phyloP scores from a whole-genome alignment of 2,113 vertebrate genomes.

The Climacteris rufus region DNA sequence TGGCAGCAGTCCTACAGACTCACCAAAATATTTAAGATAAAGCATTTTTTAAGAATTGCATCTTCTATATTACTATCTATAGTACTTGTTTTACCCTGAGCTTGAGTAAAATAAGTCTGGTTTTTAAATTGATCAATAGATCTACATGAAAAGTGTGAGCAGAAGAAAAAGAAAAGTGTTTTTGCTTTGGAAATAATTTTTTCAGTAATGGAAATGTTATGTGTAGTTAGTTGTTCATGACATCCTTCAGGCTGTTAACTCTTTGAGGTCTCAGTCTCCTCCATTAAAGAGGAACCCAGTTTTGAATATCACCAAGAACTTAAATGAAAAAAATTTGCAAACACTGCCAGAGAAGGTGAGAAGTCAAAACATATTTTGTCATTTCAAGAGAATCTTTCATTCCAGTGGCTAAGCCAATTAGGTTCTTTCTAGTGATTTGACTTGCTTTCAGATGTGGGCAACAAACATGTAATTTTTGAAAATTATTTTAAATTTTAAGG shows the following conservation, averaged over 20 bases:
- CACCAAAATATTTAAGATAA: background rate
- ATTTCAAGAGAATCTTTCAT: background rate
- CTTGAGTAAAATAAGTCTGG: background rate
- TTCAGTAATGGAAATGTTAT: background rate
- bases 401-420: background rate
- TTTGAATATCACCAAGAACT: background rate
- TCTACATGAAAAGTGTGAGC: background rate
- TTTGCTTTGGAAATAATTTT: background rate
- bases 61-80: background rate
- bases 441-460: background rate
- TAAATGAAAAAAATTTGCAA: background rate
- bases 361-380: background rate
- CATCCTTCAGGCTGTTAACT: background rate
- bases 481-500: background rate
- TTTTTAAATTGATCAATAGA: background rate
- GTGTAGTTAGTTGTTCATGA: background rate
- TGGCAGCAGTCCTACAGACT: background rate
- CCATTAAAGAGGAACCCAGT: background rate
- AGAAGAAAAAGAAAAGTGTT: background rate
- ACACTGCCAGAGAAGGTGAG: background rate
- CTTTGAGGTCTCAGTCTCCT: background rate
- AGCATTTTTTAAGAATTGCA: background rate
- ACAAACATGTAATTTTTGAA: background rate
- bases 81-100: background rate
- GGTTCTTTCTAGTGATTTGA: background rate